Evolutionary conservation across 2,113 vertebrate species (phyloP).

Genomic region (Colinus virginianus): DNA sequence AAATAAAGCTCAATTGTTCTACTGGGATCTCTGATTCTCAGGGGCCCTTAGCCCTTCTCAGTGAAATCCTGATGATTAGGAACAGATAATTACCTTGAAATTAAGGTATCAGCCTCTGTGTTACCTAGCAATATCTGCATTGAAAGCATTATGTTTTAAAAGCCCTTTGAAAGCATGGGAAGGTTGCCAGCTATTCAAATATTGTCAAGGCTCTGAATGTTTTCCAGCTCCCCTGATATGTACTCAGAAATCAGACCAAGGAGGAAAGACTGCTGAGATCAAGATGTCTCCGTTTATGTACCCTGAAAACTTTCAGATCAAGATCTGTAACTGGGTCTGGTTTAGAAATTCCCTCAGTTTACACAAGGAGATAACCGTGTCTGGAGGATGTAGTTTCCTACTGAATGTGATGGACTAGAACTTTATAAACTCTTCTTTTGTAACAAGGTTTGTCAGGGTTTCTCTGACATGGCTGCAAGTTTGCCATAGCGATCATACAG

Average conservation of each 20-base stretch:
- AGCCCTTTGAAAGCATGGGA: constrained; percentile 16
- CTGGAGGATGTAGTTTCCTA: not conserved
- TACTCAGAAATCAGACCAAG: not conserved
- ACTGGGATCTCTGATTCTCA: not conserved
- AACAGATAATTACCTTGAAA: constrained; percentile 35
- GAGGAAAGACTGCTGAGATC: not conserved
- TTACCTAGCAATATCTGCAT: constrained; percentile 12
- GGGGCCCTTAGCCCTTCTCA: not conserved
- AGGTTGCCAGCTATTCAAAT: constrained; percentile 32
- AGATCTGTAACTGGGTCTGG: not conserved
- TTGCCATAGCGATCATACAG: not conserved
- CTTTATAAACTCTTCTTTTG: not conserved
- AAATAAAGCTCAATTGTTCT: not conserved
- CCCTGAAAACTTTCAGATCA: not conserved
- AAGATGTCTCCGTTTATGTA: not conserved
- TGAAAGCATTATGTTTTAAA: not conserved
- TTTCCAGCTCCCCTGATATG: not conserved
- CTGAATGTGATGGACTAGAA: not conserved
- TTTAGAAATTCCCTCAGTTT: not conserved
- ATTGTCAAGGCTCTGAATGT: constrained; percentile 29
- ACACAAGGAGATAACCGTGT: not conserved
- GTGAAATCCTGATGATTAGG: constrained; percentile 8
- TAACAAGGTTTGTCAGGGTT: not conserved
- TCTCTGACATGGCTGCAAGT: not conserved
- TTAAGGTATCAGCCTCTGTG: constrained; percentile 21